Evolutionary conservation across 2,797 vertebrate species (phyloP), one percentile per base, ranked within the genome.

Genomic region (Dipus sagitta): DNA sequence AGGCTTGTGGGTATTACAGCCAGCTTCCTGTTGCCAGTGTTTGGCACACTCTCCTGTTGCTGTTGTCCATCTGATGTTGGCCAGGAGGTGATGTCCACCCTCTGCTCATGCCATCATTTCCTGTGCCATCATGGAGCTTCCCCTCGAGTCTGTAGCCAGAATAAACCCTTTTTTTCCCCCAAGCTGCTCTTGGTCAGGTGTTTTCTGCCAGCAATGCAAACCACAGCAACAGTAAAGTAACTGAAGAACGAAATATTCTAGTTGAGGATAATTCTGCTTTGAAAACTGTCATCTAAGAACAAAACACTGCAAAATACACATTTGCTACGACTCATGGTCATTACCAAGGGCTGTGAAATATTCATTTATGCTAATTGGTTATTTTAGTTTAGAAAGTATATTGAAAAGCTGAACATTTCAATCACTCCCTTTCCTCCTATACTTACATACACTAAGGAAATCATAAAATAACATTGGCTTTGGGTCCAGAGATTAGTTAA

Each of bases 341-440:
- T 80, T 71, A 86, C 17, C 75, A n/a, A 30, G 71, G 64, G 64
- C 24, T 42, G 17, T 54, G 78, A 92, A 92, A 76, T 60, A 91
- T 34, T 76, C 6, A 78, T 85, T 85, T 72, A 64, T 54, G 65
- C 64, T 90, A 75, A 92, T 60, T 83, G 67, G 65, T n/a, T 17
- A 12, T 70, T 92, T 80, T 72, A 68, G 64, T 83, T 83, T 30
- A 95, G n/a, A n/a, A n/a, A n/a, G n/a, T n/a, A 86, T 86, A 1
- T 47, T 47, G 47, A 90, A 90, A 95, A 93, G 52, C 28, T 93
- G 38, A 79, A 70, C 86, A 34, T 64, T 80, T 82, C 65, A 91
- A 81, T 4, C 24, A 78, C 13, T 80, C 8, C 18, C 60, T 94
- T 52, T 68, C 52, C 81, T 82, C 47, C 42, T 62, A 9, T 3